A percentile compares a stretch with the other conserved stretches of the same genome.
Evolutionary conservation across 2,113 vertebrate genomes (phyloP).

Genomic region (Isichthys henryi): DNA sequence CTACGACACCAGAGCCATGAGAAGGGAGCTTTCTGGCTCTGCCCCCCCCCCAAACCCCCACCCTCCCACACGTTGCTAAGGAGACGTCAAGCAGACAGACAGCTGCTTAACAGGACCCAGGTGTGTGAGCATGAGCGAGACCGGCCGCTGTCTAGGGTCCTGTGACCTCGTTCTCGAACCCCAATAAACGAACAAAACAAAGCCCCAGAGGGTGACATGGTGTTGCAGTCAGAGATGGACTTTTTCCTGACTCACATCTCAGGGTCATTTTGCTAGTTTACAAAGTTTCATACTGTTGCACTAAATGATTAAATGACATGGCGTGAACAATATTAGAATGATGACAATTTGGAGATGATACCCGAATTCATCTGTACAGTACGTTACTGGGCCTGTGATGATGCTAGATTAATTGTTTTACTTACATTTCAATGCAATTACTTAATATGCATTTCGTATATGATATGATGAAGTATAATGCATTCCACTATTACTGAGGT

Average conservation of each 20-base stretch:
- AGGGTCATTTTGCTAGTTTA: neutral
- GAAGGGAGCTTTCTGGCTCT: neutral
- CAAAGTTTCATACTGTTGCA: neutral
- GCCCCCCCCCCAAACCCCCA: neutral
- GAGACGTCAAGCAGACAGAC: neutral
- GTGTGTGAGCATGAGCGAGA: neutral
- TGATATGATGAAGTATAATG: neutral
- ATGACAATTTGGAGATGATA: neutral
- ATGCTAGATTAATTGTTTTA: neutral
- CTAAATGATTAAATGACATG: neutral
- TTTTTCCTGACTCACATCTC: neutral
- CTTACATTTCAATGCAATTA: neutral
- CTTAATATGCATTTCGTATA: neutral
- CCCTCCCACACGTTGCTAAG: constrained; percentile 8
- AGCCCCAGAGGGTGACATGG: neutral
- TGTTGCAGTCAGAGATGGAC: neutral
- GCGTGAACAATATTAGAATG: neutral
- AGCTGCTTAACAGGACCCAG: neutral
- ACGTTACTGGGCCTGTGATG: neutral
- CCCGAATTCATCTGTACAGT: neutral
- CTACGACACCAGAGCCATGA: neutral
- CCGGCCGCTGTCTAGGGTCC: neutral
- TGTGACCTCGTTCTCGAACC: neutral
- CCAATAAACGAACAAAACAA: neutral
- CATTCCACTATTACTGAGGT: neutral